Percentiles rank a stretch among this genome's conserved stretches.
These are phyloP conservation scores for Bembecia ichneumoniformis DNA, from an alignment of 2,888 invertebrate species.

Conservation along the genomic window DNA sequence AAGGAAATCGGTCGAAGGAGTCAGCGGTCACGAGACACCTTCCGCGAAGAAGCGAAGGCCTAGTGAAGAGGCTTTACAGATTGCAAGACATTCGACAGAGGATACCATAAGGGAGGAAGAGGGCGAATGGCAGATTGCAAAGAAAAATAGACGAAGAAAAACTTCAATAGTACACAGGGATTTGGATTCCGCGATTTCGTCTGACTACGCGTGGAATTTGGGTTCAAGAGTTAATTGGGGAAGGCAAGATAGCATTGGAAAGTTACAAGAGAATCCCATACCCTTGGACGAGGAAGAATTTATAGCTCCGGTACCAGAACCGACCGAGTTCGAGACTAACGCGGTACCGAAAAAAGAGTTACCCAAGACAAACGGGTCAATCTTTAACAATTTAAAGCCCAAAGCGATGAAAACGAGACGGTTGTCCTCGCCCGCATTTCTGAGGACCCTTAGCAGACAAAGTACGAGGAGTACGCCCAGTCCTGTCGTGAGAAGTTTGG, in stretches of 20 bases:
- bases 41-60: conserved; percentile 76
- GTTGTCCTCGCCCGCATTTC: conserved; percentile 73
- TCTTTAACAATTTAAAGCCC: conserved; percentile 56
- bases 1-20: conserved; percentile 78
- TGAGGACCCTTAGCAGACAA: conserved; percentile 70
- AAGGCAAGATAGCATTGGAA: conserved; percentile 45
- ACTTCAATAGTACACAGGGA: conserved; percentile 50
- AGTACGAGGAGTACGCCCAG: conserved; percentile 57
- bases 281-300: conserved; percentile 71
- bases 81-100: conserved; percentile 73
- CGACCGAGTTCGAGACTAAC: conserved; percentile 45
- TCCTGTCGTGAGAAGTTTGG: conserved; percentile 40
- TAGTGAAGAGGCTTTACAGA: conserved; percentile 80
- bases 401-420: conserved; percentile 68
- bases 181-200: conserved; percentile 25
- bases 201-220: conserved; percentile 9
- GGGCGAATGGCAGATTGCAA: conserved; percentile 61
- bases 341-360: conserved; percentile 32
- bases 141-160: conserved; percentile 64
- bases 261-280: conserved; percentile 63
- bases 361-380: conserved; percentile 60
- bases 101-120: conserved; percentile 64
- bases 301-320: conserved; percentile 62
- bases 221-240: conserved; percentile 41
- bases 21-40: conserved; percentile 65